phyloP scores from a whole-genome alignment of 92 coral and sea anemone species.

The Epizoanthus rinbou region DNA sequence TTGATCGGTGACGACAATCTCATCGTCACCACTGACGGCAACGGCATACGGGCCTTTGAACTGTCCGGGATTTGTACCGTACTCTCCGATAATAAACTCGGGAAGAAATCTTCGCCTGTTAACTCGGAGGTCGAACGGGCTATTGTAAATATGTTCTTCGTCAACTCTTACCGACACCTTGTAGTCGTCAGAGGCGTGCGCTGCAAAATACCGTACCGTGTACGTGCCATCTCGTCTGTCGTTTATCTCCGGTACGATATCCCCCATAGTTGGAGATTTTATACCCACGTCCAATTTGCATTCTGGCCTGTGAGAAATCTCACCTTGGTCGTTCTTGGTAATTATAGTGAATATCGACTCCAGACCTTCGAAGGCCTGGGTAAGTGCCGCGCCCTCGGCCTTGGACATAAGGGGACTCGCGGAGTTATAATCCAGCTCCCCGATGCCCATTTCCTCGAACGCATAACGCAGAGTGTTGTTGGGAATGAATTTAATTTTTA shows the following conservation, averaged over 20 bases:
- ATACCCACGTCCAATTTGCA: slow-evolving; percentile 1
- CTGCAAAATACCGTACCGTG: slow-evolving; percentile 27
- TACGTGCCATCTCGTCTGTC: slow-evolving; percentile 32
- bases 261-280: slow-evolving; percentile 11
- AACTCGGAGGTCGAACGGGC: slow-evolving; percentile 37
- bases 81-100: slow-evolving; percentile 32
- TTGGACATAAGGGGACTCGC: slow-evolving; percentile 32
- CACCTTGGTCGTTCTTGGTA: slow-evolving; percentile 30
- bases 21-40: slow-evolving; percentile 21
- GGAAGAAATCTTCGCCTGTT: slow-evolving; percentile 32
- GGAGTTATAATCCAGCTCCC: slow-evolving; percentile 30
- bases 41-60: slow-evolving; percentile 34
- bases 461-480: slow-evolving; percentile 24
- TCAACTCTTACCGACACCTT: slow-evolving; percentile 19
- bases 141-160: slow-evolving; percentile 34
- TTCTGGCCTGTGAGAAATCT: slow-evolving; percentile 21
- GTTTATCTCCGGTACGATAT: slow-evolving; percentile 13
- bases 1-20: slow-evolving; percentile 30
- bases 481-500: slow-evolving; percentile 23
- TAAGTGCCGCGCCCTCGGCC: slow-evolving; percentile 43
- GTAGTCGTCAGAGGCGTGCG: slow-evolving; percentile 11
- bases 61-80: slow-evolving; percentile 33
- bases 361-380: slow-evolving; percentile 32
- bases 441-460: slow-evolving; percentile 29
- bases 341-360: slow-evolving; percentile 11